Percentiles rank a stretch among this genome's conserved stretches.
Evolutionary conservation across 1,140 invertebrate species (phyloP).

Genomic region (Dreissena rostriformis): DNA sequence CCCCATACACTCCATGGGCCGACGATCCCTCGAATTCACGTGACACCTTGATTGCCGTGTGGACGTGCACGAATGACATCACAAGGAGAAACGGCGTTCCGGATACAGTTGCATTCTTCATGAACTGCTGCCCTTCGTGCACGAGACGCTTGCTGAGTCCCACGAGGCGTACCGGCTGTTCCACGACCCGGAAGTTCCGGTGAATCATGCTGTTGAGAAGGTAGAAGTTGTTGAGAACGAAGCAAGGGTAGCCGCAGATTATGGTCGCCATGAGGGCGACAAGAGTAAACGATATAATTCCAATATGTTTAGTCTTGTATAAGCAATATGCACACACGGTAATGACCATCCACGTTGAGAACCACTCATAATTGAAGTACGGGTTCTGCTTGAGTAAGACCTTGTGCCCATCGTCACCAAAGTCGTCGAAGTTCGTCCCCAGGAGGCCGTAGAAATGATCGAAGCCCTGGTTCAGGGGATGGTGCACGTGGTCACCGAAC

Average conservation of each 20-base stretch:
- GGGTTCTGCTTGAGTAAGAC: background rate
- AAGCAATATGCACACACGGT: background rate
- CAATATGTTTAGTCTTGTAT: conserved; percentile 1
- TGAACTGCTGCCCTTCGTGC: conserved; percentile 52
- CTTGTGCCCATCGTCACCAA: conserved; percentile 25
- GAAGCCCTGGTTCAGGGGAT: conserved; percentile 58
- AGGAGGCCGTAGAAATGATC: conserved; percentile 54
- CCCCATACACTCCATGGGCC: conserved; percentile 74
- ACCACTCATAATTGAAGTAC: background rate
- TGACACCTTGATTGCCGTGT: conserved; percentile 35
- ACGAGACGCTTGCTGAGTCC: conserved; percentile 67
- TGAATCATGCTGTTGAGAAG: conserved; percentile 77
- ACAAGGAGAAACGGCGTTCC: conserved; percentile 58
- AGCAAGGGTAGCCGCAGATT: conserved; percentile 19
- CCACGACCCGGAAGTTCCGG: conserved; percentile 73
- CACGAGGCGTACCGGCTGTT: conserved; percentile 74
- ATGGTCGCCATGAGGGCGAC: too few species aligned
- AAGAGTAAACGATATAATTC: background rate
- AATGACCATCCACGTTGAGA: background rate
- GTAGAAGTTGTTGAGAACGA: conserved; percentile 65
- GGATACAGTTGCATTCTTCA: conserved; percentile 31
- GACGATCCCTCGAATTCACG: conserved; percentile 17
- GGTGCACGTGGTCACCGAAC: conserved; percentile 33
- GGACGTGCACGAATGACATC: conserved; percentile 58
- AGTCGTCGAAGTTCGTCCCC: conserved; percentile 35